These are phyloP conservation scores for Remorina albescens DNA, from an alignment of 2,797 vertebrate genomes.

Conservation along the genomic window DNA sequence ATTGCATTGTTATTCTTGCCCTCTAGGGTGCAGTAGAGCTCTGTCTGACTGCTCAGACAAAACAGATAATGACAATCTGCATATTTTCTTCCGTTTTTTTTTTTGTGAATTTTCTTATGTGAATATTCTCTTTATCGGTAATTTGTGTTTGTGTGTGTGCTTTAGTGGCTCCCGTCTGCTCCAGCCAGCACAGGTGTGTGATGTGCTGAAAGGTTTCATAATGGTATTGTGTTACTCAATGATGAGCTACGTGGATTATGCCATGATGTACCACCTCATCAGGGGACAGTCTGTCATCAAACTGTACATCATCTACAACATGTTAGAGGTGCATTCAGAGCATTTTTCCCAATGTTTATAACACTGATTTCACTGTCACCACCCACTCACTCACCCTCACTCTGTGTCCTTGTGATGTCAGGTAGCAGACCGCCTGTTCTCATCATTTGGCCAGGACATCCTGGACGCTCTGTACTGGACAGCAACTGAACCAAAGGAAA, in stretches of 20 bases:
- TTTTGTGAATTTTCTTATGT: neutral
- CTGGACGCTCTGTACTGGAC: slow-evolving; percentile 98
- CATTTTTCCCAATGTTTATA: neutral
- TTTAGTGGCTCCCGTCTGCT: slow-evolving; percentile 91
- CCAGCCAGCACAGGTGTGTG: slow-evolving; percentile 91
- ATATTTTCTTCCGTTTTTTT: neutral
- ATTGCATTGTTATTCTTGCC: slow-evolving; percentile 7
- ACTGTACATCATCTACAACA: slow-evolving; percentile 99
- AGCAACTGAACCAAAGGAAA: slow-evolving; percentile 95
- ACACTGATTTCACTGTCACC: neutral
- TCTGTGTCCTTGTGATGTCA: slow-evolving; percentile 56
- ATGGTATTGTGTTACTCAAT: slow-evolving; percentile 94
- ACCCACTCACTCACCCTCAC: neutral
- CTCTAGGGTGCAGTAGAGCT: slow-evolving; percentile 57
- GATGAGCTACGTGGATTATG: slow-evolving; percentile 98
- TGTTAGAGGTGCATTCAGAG: slow-evolving; percentile 90
- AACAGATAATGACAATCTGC: neutral
- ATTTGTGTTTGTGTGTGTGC: slow-evolving; percentile 17
- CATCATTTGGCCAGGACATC: slow-evolving; percentile 97
- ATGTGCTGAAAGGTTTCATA: slow-evolving; percentile 94
- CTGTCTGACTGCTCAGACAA: neutral
- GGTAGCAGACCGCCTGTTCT: slow-evolving; percentile 97
- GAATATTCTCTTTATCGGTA: slow-evolving; percentile 8
- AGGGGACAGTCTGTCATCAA: slow-evolving; percentile 98
- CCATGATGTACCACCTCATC: slow-evolving; percentile 99